Evolutionary conservation across 2,113 vertebrate species (phyloP).

Genomic region (Eudyptes chrysolophus): DNA sequence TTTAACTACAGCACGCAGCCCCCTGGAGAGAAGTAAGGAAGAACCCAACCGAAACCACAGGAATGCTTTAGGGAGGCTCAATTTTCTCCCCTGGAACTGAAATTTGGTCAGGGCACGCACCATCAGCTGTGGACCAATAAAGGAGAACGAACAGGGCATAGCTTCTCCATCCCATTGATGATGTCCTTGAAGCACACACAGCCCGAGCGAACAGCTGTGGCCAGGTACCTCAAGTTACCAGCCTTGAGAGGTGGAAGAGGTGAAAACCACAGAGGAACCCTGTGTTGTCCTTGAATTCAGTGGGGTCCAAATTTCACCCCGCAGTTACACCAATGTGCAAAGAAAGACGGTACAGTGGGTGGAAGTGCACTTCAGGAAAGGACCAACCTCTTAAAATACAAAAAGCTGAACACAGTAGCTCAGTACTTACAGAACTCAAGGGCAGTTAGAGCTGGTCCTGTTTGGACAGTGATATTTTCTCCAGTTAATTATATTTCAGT

Average conservation of each 20-base stretch:
- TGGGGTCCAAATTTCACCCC: background rate
- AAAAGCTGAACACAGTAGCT: background rate
- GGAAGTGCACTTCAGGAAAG: background rate
- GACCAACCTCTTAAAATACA: background rate
- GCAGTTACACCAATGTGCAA: background rate
- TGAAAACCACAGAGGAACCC: background rate
- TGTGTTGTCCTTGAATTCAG: background rate
- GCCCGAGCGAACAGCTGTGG: background rate
- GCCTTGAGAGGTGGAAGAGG: background rate
- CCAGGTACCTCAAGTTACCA: background rate
- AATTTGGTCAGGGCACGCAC: background rate
- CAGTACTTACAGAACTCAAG: background rate
- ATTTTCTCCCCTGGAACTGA: background rate
- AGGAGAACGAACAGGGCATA: background rate
- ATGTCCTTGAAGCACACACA: background rate
- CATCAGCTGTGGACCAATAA: rapidly evolving
- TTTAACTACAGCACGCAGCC: background rate
- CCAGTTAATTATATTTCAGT: background rate
- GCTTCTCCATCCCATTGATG: rapidly evolving
- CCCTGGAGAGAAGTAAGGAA: background rate
- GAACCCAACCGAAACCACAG: background rate
- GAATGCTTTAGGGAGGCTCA: background rate
- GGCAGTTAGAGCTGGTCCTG: background rate
- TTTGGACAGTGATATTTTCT: background rate
- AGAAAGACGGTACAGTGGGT: background rate